Percentiles rank a stretch among this genome's conserved stretches.
Conservation (phyloP, 2,113 vertebrate species). For the Pungitius pungitius region DNA sequence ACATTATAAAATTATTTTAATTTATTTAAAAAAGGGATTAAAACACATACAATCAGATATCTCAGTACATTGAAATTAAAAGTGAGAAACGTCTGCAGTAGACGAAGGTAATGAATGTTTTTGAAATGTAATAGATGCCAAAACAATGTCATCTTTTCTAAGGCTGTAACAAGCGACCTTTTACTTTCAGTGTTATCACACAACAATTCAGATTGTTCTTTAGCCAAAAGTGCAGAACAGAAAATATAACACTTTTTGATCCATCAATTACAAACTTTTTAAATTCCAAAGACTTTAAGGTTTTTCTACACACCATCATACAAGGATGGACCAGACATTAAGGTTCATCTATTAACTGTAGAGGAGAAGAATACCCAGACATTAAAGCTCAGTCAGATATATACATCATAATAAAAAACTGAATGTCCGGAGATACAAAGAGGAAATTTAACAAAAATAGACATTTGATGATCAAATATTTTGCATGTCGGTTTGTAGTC, state of each 20-base stretch:
- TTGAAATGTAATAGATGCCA: constrained; percentile 2
- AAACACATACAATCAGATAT: constrained; percentile 36
- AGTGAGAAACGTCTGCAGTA: constrained; percentile 15
- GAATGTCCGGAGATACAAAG: constrained; percentile 14
- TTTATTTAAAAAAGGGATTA: constrained; percentile 56
- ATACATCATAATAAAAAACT: constrained; percentile 30
- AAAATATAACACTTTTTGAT: neutral
- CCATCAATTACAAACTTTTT: constrained; percentile 17
- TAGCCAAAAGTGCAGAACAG: constrained; percentile 22
- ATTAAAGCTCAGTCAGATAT: constrained; percentile 44
- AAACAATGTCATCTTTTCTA: neutral
- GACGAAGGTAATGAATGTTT: neutral
- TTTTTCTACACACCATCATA: neutral
- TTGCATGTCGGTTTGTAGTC: constrained; percentile 15
- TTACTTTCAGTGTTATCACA: neutral
- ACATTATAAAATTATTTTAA: constrained; percentile 57
- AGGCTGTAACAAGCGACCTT: neutral
- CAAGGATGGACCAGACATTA: neutral
- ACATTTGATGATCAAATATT: constrained; percentile 11
- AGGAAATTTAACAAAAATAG: constrained; percentile 3
- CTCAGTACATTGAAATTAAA: constrained; percentile 21
- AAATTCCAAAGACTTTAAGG: neutral
- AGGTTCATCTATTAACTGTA: constrained; percentile 11
- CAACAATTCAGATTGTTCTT: constrained; percentile 19
- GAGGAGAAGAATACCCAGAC: neutral